Evolutionary conservation across 2,113 vertebrate species (phyloP).

Genomic region (Uropsilus gracilis): DNA sequence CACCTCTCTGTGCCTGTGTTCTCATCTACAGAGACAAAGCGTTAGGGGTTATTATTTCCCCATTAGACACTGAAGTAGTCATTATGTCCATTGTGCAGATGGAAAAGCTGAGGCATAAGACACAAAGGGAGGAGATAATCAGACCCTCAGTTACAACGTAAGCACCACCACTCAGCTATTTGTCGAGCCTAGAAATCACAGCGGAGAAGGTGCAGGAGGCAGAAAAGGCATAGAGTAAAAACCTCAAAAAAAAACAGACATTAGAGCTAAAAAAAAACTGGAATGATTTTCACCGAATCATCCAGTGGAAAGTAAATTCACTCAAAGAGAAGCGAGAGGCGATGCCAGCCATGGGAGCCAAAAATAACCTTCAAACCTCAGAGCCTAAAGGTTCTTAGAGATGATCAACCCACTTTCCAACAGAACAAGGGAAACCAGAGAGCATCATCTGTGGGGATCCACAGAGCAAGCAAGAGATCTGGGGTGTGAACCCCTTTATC

Average conservation of each 20-base stretch:
- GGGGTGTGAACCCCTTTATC: background rate
- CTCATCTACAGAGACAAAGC: background rate
- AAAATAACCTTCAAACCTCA: background rate
- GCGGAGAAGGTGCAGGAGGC: background rate
- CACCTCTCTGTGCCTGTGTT: rapidly evolving
- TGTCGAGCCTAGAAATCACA: background rate
- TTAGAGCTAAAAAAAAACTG: background rate
- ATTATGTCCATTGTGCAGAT: background rate
- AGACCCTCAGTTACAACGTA: background rate
- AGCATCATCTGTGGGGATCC: rapidly evolving
- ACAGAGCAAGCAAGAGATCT: background rate
- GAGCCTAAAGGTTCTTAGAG: background rate
- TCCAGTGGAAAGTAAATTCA: rapidly evolving
- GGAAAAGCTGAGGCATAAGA: background rate
- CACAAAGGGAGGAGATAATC: background rate
- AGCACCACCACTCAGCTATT: too few relatives aligned
- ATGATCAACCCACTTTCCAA: background rate
- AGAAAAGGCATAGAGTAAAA: background rate
- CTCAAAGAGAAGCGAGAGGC: background rate
- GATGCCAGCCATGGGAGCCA: rapidly evolving
- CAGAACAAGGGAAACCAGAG: background rate
- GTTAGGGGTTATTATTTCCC: rapidly evolving
- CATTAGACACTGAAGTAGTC: too few relatives aligned
- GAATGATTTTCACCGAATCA: rapidly evolving
- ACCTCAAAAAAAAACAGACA: background rate